Percentiles rank a stretch among this genome's conserved stretches.
phyloP scores from a whole-genome alignment of 1,140 invertebrate species.

The Zaprionus ghesquierei region DNA sequence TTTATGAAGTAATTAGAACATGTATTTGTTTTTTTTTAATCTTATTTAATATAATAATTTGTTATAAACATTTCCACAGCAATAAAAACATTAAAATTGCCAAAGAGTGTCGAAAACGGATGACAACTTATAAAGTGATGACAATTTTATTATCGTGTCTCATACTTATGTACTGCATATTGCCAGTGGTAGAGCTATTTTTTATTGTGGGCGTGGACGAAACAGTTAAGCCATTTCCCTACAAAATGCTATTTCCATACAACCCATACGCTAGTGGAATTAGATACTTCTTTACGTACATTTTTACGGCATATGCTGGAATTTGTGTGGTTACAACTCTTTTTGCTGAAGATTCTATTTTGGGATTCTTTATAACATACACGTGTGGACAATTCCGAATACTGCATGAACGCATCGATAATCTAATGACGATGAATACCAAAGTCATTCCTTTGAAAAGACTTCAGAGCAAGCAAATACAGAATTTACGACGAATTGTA shows the following conservation, averaged over 20 bases:
- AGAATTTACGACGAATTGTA: slow-evolving; percentile 41
- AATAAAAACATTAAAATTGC: slow-evolving; percentile 33
- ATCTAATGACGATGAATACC: neutral
- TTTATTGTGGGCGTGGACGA: slow-evolving; percentile 25
- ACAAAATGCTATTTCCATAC: slow-evolving; percentile 77
- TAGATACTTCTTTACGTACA: slow-evolving; percentile 63
- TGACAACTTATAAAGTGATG: slow-evolving; percentile 69
- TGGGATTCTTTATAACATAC: slow-evolving; percentile 77
- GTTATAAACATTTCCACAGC: neutral
- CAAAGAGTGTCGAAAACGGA: slow-evolving; percentile 48
- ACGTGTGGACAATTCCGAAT: slow-evolving; percentile 75
- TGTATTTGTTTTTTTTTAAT: too few relatives aligned
- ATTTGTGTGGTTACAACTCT: slow-evolving; percentile 80
- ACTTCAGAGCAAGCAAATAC: slow-evolving; percentile 10
- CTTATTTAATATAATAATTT: neutral
- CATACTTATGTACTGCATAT: slow-evolving; percentile 74
- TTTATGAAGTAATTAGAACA: neutral
- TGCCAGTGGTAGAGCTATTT: slow-evolving; percentile 69
- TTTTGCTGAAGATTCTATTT: slow-evolving; percentile 77
- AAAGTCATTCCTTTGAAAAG: neutral
- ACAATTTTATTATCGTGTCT: slow-evolving; percentile 61
- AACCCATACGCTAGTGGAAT: slow-evolving; percentile 59
- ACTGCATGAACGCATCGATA: slow-evolving; percentile 59
- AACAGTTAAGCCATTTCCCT: slow-evolving; percentile 72
- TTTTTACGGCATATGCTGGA: slow-evolving; percentile 75